Conservation (phyloP, 2,113 vertebrate species). For the Centrocercus urophasianus region DNA sequence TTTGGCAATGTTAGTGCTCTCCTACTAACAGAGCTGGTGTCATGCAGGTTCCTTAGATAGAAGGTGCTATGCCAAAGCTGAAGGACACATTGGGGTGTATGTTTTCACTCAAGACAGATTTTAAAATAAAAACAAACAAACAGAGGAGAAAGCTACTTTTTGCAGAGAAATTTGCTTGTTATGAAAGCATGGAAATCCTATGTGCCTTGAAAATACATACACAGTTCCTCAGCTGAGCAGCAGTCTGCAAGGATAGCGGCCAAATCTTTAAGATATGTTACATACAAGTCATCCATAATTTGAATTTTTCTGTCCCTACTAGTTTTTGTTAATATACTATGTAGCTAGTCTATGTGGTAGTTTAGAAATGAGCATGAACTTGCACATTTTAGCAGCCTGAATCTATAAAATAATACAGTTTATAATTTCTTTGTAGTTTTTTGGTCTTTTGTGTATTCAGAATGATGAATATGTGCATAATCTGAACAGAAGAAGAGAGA, state of each 20-base stretch:
- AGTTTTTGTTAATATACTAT: background rate
- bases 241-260: background rate
- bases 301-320: background rate
- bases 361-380: conserved; percentile 48
- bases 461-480: background rate
- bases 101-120: background rate
- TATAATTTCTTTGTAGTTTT: background rate
- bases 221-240: rapidly evolving
- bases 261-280: background rate
- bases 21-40: rapidly evolving
- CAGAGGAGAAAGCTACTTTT: background rate
- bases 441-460: background rate
- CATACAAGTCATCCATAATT: background rate
- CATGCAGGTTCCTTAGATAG: background rate
- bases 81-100: background rate
- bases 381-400: background rate
- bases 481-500: conserved; percentile 2
- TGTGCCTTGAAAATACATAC: background rate
- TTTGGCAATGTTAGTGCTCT: background rate
- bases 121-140: background rate
- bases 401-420: conserved; percentile 12
- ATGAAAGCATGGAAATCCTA: background rate
- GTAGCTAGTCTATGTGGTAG: background rate
- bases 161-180: background rate
- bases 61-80: background rate